A percentile compares a stretch with the other conserved stretches of the same genome.
Conservation (phyloP, 2,113 vertebrate genomes). For the Labeo catla region DNA sequence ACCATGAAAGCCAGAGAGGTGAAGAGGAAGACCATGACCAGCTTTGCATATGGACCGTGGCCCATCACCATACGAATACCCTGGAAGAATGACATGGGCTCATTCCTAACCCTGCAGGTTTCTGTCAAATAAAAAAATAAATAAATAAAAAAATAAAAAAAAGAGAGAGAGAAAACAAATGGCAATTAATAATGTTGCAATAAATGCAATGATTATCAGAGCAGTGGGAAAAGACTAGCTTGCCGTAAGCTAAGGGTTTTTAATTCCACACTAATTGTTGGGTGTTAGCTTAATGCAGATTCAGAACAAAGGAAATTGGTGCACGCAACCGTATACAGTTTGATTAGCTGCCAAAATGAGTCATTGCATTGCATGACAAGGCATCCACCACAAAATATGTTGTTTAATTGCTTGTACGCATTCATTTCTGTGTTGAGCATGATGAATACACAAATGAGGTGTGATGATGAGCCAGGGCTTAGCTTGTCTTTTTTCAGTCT, state of each 20-base stretch:
- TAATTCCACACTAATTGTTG: background rate
- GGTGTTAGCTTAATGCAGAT: background rate
- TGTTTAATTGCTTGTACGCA: background rate
- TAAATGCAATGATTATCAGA: background rate
- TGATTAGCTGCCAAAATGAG: background rate
- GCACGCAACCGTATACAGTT: background rate
- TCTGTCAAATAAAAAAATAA: slow-evolving; percentile 73
- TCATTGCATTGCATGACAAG: background rate
- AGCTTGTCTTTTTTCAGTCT: background rate
- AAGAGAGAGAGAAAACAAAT: background rate
- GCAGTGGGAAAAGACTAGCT: background rate
- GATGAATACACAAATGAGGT: background rate
- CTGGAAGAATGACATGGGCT: slow-evolving; percentile 79
- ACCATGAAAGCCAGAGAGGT: slow-evolving; percentile 97
- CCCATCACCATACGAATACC: slow-evolving; percentile 89
- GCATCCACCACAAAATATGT: background rate
- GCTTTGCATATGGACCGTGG: slow-evolving; percentile 85
- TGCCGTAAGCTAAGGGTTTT: background rate
- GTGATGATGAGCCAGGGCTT: background rate
- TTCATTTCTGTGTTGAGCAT: background rate
- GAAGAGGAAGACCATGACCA: slow-evolving; percentile 92
- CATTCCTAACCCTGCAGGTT: slow-evolving; percentile 66
- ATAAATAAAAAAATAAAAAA: too few relatives aligned
- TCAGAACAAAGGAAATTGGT: background rate
- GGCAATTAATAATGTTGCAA: background rate